Evolutionary conservation across 2,888 invertebrate genomes (phyloP), one percentile per base, ranked within the genome.

Genomic region (Pristionchus mayeri): DNA sequence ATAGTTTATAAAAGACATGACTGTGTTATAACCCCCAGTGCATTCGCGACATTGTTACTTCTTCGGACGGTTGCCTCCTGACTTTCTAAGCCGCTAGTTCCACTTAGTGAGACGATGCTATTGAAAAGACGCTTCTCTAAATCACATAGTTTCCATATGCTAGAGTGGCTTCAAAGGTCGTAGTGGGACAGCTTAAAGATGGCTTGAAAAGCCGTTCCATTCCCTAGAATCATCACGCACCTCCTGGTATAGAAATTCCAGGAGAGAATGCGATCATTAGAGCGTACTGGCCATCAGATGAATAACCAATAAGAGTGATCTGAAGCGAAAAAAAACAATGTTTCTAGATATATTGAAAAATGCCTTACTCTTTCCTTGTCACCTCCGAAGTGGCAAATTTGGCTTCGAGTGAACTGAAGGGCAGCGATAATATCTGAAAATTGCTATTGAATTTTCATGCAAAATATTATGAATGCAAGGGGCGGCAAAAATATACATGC

Each of bases 181-280:
- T n/a, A n/a, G n/a, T n/a, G n/a, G n/a, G n/a, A n/a, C n/a, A n/a
- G n/a, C n/a, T n/a, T n/a, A n/a, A n/a, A n/a, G n/a, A n/a, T n/a
- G n/a, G n/a, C n/a, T n/a, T n/a, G n/a, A n/a, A n/a, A n/a, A n/a
- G n/a, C n/a, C n/a, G n/a, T n/a, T n/a, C n/a, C n/a, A n/a, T n/a
- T n/a, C n/a, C n/a, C n/a, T n/a, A n/a, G n/a, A n/a, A n/a, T n/a
- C n/a, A 13, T 13, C 6, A 9, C 7, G 7, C 44, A 78, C 76
- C 76, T 48, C 71, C 71, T 13, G 37, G 71, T 24, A 24, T 71
- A 40, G 71, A 71, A 44, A 71, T 71, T n/a, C 40, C 71, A 24
- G 71, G 71, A 11, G 71, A 71, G 71, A 71, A 71, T 13, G 71
- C 71, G 2, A 44, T 2, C 44, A 71, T 71, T 3, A 71, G 24